These are phyloP conservation scores for Neoarius graeffei DNA, from an alignment of 2,113 vertebrate genomes.

Conservation along the genomic window DNA sequence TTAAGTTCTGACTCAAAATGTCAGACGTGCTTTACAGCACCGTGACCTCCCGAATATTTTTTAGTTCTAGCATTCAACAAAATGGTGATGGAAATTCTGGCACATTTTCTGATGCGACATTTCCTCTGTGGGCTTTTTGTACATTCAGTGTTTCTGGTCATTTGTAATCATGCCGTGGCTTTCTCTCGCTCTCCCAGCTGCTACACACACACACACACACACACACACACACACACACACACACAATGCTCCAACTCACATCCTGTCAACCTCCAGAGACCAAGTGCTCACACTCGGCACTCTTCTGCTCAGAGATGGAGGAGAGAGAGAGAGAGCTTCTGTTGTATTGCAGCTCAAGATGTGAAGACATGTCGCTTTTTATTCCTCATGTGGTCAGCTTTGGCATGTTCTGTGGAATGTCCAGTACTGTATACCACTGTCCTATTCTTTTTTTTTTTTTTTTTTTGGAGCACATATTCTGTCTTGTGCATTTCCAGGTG, in stretches of 20 bases:
- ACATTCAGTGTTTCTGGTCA: conserved; percentile 36
- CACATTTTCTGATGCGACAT: conserved; percentile 38
- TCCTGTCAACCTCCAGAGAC: conserved; percentile 47
- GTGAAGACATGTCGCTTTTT: conserved; percentile 45
- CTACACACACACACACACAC: background rate
- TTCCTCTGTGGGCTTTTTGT: conserved; percentile 33
- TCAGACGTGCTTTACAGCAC: conserved; percentile 11
- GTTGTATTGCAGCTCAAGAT: conserved; percentile 42
- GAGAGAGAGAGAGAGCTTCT: conserved; percentile 5
- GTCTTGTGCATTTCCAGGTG: conserved; percentile 16
- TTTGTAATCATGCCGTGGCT: conserved; percentile 36
- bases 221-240: background rate
- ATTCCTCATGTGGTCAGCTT: conserved; percentile 57
- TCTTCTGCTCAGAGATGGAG: background rate
- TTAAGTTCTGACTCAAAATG: conserved; percentile 33
- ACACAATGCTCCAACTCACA: conserved; percentile 35
- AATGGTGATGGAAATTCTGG: conserved; percentile 14
- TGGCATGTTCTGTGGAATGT: conserved; percentile 57
- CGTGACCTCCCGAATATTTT: background rate
- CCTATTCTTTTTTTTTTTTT: background rate
- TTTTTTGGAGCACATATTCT: background rate
- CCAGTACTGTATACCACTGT: conserved; percentile 32
- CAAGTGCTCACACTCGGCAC: conserved; percentile 29
- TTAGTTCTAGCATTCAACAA: background rate
- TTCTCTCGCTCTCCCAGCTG: conserved; percentile 25